Conservation (phyloP, 2,797 vertebrate species). For the Tangara arthus region DNA sequence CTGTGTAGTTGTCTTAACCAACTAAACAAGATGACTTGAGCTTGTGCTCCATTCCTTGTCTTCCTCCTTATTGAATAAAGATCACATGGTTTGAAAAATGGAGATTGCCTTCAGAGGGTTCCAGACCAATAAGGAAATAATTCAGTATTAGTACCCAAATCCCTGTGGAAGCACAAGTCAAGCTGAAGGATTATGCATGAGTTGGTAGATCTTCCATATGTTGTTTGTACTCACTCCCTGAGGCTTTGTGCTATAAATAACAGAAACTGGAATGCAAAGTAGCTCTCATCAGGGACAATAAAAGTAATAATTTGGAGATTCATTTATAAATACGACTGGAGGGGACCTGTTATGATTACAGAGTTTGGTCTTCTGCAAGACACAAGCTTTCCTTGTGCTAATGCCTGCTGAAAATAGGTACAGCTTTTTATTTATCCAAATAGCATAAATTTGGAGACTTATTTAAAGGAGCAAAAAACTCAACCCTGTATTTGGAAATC, state of each 20-base stretch:
- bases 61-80: background rate
- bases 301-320: conserved; percentile 12
- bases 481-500: background rate
- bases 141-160: conserved; percentile 15
- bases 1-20: background rate
- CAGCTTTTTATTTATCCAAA: background rate
- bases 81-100: background rate
- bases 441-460: background rate
- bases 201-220: conserved; percentile 22
- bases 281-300: background rate
- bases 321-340: background rate
- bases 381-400: background rate
- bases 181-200: conserved; percentile 8
- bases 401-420: background rate
- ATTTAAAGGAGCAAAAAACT: background rate
- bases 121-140: background rate
- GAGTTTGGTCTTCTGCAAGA: background rate
- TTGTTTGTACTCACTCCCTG: conserved; percentile 28
- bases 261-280: conserved; percentile 8
- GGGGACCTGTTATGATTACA: background rate
- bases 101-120: background rate
- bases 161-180: conserved; percentile 3
- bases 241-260: conserved; percentile 50
- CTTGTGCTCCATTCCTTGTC: background rate
- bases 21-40: background rate